A percentile compares a stretch with the other conserved stretches of the same genome.
Conservation (phyloP, 92 coral and sea anemone genomes). For the Porites lobata region DNA sequence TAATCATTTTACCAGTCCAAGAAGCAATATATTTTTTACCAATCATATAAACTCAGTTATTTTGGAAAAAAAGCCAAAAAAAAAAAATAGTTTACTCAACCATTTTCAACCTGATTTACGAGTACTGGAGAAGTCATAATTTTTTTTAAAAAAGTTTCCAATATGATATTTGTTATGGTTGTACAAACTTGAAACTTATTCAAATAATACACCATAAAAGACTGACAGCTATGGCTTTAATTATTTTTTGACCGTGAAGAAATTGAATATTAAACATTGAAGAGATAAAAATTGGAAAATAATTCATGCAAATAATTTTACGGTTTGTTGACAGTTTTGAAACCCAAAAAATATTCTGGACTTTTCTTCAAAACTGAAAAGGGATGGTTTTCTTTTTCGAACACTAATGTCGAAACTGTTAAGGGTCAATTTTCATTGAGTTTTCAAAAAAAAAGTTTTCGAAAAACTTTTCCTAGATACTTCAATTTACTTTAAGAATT, state of each 20-base stretch:
- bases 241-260: not conserved
- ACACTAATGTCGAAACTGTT: not conserved
- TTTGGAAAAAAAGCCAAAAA: not conserved
- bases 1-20: too few relatives aligned
- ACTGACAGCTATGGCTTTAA: not conserved
- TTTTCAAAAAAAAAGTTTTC: not conserved
- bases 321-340: not conserved
- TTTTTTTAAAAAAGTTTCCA: too few relatives aligned
- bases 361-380: not conserved
- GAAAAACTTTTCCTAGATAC: not conserved
- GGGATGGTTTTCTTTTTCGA: not conserved
- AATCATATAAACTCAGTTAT: not conserved
- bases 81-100: not conserved
- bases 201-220: not conserved
- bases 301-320: constrained; percentile 16
- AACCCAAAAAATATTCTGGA: constrained; percentile 11
- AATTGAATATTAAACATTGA: not conserved
- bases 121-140: too few relatives aligned
- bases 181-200: too few relatives aligned
- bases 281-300: not conserved
- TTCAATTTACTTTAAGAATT: too few relatives aligned
- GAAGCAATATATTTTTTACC: too few relatives aligned
- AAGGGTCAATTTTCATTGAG: not conserved
- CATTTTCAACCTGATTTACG: not conserved
- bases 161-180: too few relatives aligned